Conservation (phyloP, 2,888 invertebrate species). For the Nipponacmea schrenckii region DNA sequence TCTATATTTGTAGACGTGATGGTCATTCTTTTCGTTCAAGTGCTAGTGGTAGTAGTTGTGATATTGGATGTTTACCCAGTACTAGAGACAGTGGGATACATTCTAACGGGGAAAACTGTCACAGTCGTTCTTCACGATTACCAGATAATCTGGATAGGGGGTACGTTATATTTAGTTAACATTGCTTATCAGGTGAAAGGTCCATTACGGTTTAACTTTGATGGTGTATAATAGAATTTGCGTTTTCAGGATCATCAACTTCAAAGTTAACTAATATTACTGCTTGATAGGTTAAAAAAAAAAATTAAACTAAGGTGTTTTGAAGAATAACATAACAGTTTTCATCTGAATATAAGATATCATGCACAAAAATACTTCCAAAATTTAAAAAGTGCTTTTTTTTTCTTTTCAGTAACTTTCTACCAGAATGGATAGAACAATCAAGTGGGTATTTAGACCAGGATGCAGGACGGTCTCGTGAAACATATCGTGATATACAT, state of each 20-base stretch:
- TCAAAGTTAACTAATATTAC: too few species aligned
- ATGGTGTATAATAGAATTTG: too few species aligned
- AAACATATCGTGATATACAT: constrained; percentile 23
- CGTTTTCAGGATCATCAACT: too few species aligned
- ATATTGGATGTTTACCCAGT: constrained; percentile 45
- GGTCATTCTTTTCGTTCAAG: constrained; percentile 44
- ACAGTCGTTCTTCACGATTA: constrained; percentile 28
- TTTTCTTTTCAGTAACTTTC: constrained; percentile 36
- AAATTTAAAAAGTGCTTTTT: not conserved
- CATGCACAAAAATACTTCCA: too few species aligned
- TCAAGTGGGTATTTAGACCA: not conserved
- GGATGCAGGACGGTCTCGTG: constrained; percentile 14
- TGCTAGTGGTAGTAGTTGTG: constrained; percentile 52
- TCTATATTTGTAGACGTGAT: constrained; percentile 7
- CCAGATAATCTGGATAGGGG: constrained; percentile 2
- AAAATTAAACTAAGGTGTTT: too few species aligned
- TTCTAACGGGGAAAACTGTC: constrained; percentile 52
- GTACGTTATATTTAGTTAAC: not conserved
- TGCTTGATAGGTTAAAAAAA: too few species aligned
- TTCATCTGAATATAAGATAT: too few species aligned
- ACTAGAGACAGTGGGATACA: constrained; percentile 58
- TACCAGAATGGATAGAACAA: constrained; percentile 44
- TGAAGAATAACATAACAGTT: too few species aligned
- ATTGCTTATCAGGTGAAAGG: too few species aligned
- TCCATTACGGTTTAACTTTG: too few species aligned